Evolutionary conservation across 1,140 invertebrate species (phyloP).

Genomic region (Scaptomyza pallida): DNA sequence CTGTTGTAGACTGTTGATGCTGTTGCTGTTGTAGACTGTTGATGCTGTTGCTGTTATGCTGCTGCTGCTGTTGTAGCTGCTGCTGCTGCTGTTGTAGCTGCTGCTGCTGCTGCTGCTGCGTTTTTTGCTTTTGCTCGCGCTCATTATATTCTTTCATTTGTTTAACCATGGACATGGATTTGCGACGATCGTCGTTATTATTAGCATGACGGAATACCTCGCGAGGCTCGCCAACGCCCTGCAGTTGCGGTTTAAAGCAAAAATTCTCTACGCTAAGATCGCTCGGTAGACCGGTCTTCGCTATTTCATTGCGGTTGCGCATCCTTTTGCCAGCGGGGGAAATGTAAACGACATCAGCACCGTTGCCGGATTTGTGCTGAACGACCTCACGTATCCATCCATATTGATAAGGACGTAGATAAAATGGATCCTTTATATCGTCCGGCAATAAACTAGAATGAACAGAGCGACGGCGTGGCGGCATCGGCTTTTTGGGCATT

Average conservation of each 20-base stretch:
- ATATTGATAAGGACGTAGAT: conserved; percentile 87
- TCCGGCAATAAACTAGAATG: conserved; percentile 26
- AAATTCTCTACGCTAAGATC: conserved; percentile 90
- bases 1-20: too few species aligned
- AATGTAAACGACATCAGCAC: conserved; percentile 91
- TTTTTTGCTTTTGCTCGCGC: not conserved
- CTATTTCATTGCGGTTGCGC: conserved; percentile 85
- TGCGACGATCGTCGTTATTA: too few species aligned
- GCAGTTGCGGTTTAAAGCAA: conserved; percentile 90
- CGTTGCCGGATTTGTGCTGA: conserved; percentile 85
- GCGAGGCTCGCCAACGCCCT: conserved; percentile 88
- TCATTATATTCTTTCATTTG: not conserved
- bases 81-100: too few species aligned
- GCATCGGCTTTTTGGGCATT: not conserved
- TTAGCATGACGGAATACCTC: conserved; percentile 87
- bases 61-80: too few species aligned
- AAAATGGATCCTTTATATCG: conserved; percentile 78
- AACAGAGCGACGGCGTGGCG: not conserved
- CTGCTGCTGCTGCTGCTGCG: too few species aligned
- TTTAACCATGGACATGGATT: conserved; percentile 7
- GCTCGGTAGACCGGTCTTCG: conserved; percentile 49
- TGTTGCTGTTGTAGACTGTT: too few species aligned
- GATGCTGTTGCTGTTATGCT: too few species aligned
- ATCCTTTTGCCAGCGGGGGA: conserved; percentile 89
- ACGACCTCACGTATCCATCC: conserved; percentile 92